Evolutionary conservation across 2,113 vertebrate genomes (phyloP), one percentile per base, ranked within the genome.

Genomic region (Larimichthys crocea): DNA sequence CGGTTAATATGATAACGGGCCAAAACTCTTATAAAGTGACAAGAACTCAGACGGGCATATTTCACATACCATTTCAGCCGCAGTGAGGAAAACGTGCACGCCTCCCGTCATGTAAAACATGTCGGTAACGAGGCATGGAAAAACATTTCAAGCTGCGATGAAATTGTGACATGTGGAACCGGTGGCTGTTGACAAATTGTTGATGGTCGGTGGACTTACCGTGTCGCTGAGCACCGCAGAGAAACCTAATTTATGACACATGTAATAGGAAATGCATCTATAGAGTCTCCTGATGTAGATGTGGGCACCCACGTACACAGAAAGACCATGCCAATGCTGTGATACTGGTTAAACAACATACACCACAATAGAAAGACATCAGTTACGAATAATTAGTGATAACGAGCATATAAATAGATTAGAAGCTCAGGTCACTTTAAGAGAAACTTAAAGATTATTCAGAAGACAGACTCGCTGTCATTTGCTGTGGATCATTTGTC

Each of bases 61-160:
- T 49, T 79, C 15, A 57, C 72, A 53, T 73, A 26, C 52, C 20
- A 64, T 82, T 63, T 76, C 29, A 75, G 78, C 17, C 61, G 62
- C 65, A 49, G 50, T 68, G 22, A 31, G 74, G 68, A 20, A 73
- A 74, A 81, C 35, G n/a, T 53, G 69, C 1, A 16, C 35, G 5
- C 19, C 42, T 17, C 14, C 8, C 15, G 1, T 53, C 52, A 71
- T 80, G 69, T 73, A 69, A 82, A 82, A 76, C 42, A 67, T 35
- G 20, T 35, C 20, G 66, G 84, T 72, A 87, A 90, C 84, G 69
- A 80, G 73, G 64, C 85, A 52, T 80, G 61, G 14, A 24, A 24
- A 73, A 85, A 72, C 63, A 77, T 87, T 83, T 87, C 79, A 83
- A 82, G 82, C 86, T 49, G 56, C 82, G 67, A 24, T 74, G 56